Percentiles rank a stretch among this genome's conserved stretches.
These are phyloP conservation scores for Globia sparganii DNA, from an alignment of 2,888 invertebrate species.

Conservation along the genomic window DNA sequence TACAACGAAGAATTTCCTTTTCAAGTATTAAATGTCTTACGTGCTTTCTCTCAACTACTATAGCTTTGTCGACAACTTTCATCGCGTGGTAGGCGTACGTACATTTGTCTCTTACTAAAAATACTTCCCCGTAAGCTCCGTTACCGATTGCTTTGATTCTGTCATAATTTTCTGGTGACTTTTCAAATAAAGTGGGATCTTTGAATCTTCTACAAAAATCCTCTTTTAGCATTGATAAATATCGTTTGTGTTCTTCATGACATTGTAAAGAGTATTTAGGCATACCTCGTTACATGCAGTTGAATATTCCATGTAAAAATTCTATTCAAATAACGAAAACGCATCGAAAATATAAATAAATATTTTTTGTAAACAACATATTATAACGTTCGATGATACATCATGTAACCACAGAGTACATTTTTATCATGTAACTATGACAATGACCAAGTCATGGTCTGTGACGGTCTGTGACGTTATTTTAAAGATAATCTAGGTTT, in stretches of 20 bases:
- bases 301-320: slow-evolving; percentile 75
- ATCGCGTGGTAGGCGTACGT: slow-evolving; percentile 94
- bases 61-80: slow-evolving; percentile 96
- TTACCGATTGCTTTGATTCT: slow-evolving; percentile 94
- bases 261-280: slow-evolving; percentile 78
- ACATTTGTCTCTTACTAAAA: slow-evolving; percentile 92
- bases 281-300: slow-evolving; percentile 73
- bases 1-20: slow-evolving; percentile 95
- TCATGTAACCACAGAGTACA: no score
- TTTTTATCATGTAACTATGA: slow-evolving; percentile 41
- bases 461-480: background rate
- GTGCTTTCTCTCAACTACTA: slow-evolving; percentile 96
- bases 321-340: slow-evolving; percentile 61
- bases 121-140: slow-evolving; percentile 97
- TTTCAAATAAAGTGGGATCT: slow-evolving; percentile 65
- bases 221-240: slow-evolving; percentile 82
- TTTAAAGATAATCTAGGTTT: background rate
- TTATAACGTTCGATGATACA: slow-evolving; percentile 11
- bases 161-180: slow-evolving; percentile 91
- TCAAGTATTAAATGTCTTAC: slow-evolving; percentile 97
- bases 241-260: slow-evolving; percentile 80
- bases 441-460: slow-evolving; percentile 17
- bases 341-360: slow-evolving; percentile 69
- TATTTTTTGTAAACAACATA: slow-evolving; percentile 64
- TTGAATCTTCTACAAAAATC: slow-evolving; percentile 78